Conservation (phyloP, 30 jellyfish, hydroid and myxozoan genomes). For the Turritopsis dohrnii region DNA sequence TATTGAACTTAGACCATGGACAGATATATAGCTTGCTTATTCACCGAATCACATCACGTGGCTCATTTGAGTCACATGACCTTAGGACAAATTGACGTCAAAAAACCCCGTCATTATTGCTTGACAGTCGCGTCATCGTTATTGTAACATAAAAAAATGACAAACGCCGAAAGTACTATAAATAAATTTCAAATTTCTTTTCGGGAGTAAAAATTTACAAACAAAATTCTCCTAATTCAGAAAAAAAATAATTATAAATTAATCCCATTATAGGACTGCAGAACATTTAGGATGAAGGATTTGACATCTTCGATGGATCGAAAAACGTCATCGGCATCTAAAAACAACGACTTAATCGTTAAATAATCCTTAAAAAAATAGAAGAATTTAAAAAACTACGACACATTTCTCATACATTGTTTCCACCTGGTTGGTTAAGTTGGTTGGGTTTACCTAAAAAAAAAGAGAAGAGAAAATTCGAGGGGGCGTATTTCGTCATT, state of each 20-base stretch:
- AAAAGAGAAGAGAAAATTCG: neutral
- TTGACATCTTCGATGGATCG: neutral
- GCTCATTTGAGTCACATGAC: no score
- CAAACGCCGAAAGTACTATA: neutral
- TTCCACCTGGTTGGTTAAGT: neutral
- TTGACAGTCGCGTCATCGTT: no score
- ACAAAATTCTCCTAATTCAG: neutral
- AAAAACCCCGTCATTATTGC: no score
- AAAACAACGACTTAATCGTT: neutral
- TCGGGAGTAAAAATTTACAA: neutral
- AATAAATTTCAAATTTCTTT: neutral
- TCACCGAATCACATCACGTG: no score
- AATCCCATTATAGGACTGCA: neutral
- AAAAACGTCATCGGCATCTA: neutral
- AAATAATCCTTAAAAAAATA: no score
- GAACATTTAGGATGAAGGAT: neutral
- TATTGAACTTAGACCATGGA: no score
- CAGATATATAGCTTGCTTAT: no score
- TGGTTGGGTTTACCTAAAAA: neutral
- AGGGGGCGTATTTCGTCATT: neutral
- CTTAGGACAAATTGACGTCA: no score
- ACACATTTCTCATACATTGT: neutral
- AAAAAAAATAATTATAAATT: no score
- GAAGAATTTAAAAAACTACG: neutral
- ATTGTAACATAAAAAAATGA: neutral